phyloP scores from a whole-genome alignment of 2,113 vertebrate genomes.

The Nansenia antarctica region DNA sequence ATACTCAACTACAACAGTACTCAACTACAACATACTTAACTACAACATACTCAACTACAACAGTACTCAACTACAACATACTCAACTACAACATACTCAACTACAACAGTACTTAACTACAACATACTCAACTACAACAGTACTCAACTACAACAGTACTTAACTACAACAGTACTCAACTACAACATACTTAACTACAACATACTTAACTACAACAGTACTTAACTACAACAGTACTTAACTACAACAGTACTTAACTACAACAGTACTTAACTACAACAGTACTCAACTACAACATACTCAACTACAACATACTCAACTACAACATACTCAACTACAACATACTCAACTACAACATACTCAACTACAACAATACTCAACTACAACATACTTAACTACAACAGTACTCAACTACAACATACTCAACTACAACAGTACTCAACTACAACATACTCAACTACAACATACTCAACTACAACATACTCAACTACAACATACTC shows the following conservation, averaged over 20 bases:
- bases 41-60: too few species aligned
- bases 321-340: background rate
- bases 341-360: background rate
- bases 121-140: background rate
- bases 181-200: too few species aligned
- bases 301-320: background rate
- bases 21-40: background rate
- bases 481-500: background rate
- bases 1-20: background rate
- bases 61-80: background rate
- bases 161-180: background rate
- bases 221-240: background rate
- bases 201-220: background rate
- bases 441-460: background rate
- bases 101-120: background rate
- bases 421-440: background rate
- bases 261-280: background rate
- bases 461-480: too few species aligned
- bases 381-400: background rate
- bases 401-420: background rate
- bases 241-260: background rate
- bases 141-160: background rate
- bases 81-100: too few species aligned
- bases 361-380: background rate
- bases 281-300: background rate